These are phyloP conservation scores for Thysanoteuthis rhombus DNA, from an alignment of 2,888 invertebrate species.

Conservation along the genomic window DNA sequence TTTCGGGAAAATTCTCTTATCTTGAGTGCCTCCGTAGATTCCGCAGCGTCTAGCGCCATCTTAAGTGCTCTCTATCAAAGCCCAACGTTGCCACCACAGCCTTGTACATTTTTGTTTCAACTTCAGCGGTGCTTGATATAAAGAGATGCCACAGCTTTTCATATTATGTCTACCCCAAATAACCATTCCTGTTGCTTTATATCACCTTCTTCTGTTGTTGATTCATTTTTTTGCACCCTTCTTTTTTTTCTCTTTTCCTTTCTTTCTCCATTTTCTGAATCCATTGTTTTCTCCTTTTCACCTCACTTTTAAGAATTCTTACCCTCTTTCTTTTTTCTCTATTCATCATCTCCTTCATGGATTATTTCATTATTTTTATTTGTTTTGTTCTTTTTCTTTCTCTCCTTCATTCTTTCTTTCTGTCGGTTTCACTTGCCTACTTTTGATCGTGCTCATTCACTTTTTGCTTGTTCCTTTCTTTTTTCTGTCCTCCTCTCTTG, in stretches of 20 bases:
- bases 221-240: not conserved
- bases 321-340: not conserved
- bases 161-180: not conserved
- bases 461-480: not conserved
- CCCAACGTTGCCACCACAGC: not conserved
- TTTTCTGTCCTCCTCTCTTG: not conserved
- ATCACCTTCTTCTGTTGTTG: not conserved
- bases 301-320: too few relatives aligned
- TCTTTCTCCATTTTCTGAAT: not conserved
- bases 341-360: not conserved
- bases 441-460: not conserved
- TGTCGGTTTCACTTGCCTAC: not conserved
- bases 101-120: not conserved
- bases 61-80: slow-evolving; percentile 12
- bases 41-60: not conserved
- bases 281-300: not conserved
- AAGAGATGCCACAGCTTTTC: not conserved
- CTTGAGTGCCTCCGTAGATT: not conserved
- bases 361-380: not conserved
- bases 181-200: too few relatives aligned
- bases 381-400: not conserved
- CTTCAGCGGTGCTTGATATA: not conserved
- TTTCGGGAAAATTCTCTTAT: slow-evolving; percentile 12
- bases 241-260: not conserved
- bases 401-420: not conserved